Conservation (phyloP, 2,888 invertebrate genomes). For the Amiota communis region DNA sequence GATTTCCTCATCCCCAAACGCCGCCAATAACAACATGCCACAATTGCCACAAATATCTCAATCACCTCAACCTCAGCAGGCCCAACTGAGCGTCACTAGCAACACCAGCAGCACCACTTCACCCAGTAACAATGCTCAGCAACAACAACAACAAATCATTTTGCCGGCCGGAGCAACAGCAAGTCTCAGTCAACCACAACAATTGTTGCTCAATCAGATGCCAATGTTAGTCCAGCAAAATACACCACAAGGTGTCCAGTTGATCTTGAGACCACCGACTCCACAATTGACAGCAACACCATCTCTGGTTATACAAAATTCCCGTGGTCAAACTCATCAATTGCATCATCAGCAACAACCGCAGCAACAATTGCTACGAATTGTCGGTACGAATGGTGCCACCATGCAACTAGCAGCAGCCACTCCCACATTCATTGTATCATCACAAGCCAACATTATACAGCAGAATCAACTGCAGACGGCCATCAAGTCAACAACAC, state of each 20-base stretch:
- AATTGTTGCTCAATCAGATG: slow-evolving; percentile 73
- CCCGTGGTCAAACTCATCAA: slow-evolving; percentile 70
- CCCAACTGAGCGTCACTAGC: slow-evolving; percentile 48
- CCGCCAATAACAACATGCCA: slow-evolving; percentile 32
- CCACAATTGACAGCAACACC: slow-evolving; percentile 74
- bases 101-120: slow-evolving; percentile 25
- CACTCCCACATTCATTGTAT: slow-evolving; percentile 74
- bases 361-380: slow-evolving; percentile 76
- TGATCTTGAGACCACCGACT: slow-evolving; percentile 80
- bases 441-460: slow-evolving; percentile 73
- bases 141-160: slow-evolving; percentile 69
- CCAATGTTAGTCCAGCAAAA: slow-evolving; percentile 79
- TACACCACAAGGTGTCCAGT: slow-evolving; percentile 80
- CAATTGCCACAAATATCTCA: slow-evolving; percentile 70
- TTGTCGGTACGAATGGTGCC: slow-evolving; percentile 78
- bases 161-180: slow-evolving; percentile 65
- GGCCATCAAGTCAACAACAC: slow-evolving; percentile 68
- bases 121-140: slow-evolving; percentile 34
- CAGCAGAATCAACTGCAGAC: slow-evolving; percentile 73
- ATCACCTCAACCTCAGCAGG: slow-evolving; percentile 67
- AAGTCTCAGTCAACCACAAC: slow-evolving; percentile 65
- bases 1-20: slow-evolving; percentile 8
- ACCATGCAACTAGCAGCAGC: slow-evolving; percentile 76
- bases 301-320: slow-evolving; percentile 72
- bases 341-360: slow-evolving; percentile 68